Conservation (phyloP, 2,888 invertebrate genomes). For the Nomada flava region DNA sequence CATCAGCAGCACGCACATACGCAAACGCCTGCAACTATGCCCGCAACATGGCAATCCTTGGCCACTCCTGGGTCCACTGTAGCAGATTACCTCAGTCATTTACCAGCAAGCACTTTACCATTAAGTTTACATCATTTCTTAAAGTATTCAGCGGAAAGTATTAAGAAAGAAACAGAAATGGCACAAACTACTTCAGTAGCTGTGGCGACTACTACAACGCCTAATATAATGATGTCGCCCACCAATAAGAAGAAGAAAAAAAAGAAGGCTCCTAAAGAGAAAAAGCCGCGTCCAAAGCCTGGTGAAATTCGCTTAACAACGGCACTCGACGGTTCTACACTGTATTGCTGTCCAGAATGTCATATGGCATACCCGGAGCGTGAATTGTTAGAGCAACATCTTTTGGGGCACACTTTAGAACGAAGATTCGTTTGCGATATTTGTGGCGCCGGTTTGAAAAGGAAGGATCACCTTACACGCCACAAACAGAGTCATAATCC, state of each 20-base stretch:
- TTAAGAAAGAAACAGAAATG: slow-evolving; percentile 89
- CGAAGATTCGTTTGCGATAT: slow-evolving; percentile 94
- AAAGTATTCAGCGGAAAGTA: slow-evolving; percentile 92
- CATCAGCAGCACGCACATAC: slow-evolving; percentile 83
- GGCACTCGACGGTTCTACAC: slow-evolving; percentile 92
- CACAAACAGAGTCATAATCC: slow-evolving; percentile 96
- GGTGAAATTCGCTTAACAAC: slow-evolving; percentile 93
- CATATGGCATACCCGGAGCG: slow-evolving; percentile 96
- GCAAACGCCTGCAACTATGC: slow-evolving; percentile 84
- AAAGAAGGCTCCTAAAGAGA: slow-evolving; percentile 91
- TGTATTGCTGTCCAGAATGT: slow-evolving; percentile 95
- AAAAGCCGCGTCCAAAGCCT: slow-evolving; percentile 93
- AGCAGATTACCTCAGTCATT: slow-evolving; percentile 93
- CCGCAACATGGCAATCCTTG: slow-evolving; percentile 90
- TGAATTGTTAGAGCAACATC: slow-evolving; percentile 92
- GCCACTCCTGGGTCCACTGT: slow-evolving; percentile 91
- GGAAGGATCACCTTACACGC: slow-evolving; percentile 94
- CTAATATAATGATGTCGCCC: slow-evolving; percentile 80
- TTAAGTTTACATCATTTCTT: slow-evolving; percentile 93
- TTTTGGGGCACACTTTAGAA: slow-evolving; percentile 94
- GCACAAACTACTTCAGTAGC: slow-evolving; percentile 84
- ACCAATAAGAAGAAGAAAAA: slow-evolving; percentile 91
- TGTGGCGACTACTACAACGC: slow-evolving; percentile 82
- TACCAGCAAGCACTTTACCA: slow-evolving; percentile 90
- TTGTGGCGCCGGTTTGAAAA: slow-evolving; percentile 94